Conservation (phyloP, 2,888 invertebrate species). For the Agrilus cyanescens region DNA sequence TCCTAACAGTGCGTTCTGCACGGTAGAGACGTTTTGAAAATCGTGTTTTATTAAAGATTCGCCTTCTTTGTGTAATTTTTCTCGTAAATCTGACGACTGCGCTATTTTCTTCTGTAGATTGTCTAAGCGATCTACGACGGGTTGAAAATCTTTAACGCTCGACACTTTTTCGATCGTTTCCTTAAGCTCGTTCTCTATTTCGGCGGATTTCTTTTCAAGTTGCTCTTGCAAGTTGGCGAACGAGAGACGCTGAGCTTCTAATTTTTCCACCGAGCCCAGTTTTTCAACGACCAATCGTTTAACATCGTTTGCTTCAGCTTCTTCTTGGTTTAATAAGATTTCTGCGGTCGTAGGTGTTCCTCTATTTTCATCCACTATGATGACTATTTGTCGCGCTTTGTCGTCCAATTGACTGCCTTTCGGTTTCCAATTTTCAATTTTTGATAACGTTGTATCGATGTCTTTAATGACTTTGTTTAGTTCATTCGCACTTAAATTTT, state of each 20-base stretch:
- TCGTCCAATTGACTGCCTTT: constrained; percentile 57
- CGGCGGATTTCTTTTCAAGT: constrained; percentile 52
- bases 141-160: constrained; percentile 37
- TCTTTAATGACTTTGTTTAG: constrained; percentile 58
- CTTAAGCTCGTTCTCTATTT: constrained; percentile 44
- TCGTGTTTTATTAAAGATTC: constrained; percentile 70
- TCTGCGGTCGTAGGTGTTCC: constrained; percentile 63
- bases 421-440: constrained; percentile 58
- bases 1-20: constrained; percentile 67
- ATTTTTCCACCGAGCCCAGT: constrained; percentile 54
- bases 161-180: constrained; percentile 42
- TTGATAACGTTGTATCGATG: constrained; percentile 53
- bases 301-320: constrained; percentile 54
- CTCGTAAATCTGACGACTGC: constrained; percentile 50
- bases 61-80: constrained; percentile 68
- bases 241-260: constrained; percentile 64
- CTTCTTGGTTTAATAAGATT: constrained; percentile 58
- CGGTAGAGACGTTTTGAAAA: constrained; percentile 63
- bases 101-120: constrained; percentile 41
- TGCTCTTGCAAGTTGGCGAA: constrained; percentile 64
- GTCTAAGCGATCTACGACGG: constrained; percentile 41
- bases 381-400: constrained; percentile 43
- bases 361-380: constrained; percentile 57
- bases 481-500: constrained; percentile 58
- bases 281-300: constrained; percentile 55